Base-by-base conservation (phyloP, 1,140 invertebrate genomes). In the Orchestia grillus region DNA sequence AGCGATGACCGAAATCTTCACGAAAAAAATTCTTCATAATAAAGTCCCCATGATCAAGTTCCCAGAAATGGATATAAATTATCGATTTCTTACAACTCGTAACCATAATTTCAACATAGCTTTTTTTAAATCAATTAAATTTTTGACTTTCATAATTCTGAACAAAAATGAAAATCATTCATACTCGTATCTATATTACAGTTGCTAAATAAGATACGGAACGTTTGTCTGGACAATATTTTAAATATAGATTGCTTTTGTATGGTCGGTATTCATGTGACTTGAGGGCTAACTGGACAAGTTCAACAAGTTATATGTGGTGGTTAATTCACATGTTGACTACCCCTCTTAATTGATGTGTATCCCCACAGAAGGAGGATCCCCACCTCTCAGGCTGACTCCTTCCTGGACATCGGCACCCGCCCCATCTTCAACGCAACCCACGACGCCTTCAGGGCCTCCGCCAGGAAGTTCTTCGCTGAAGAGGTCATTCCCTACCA, bases 401-500 rank as follows among this genome's bases (percentile, higher is more conserved):
- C 96, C 95, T 96, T 98, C 97, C 97, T 97, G 96, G 98, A 98
- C 96, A 97, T 98, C 97, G 98, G 98, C 19, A 97, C 97, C 11
- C 97, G 97, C 91, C 44, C 96, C 45, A 97, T 98, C 15, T 98
- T 98, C 96, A 97, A 97, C 62, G 97, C 97, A 96, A 97, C 98
- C 62, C 97, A 98, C 97, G 98, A 98, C 97, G 97, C 97, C 23
- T 97, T 98, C 87, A 96, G 98, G 95, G 97, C 97, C 96, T 97
- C 97, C 96, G 97, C 97, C 4, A 96, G 98, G 94, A 97, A 97
- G 91, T 98, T 98, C 96, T 97, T 97, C 96, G 97, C 97, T 87
- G 97, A 98, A 88, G 97, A 98, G 97, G 97, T 98, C 19, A 96
- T 97, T 44, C 97, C 97, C 4, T 96, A 97, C 96, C 97, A 97